These are phyloP conservation scores for Tachycineta bicolor DNA, from an alignment of 2,113 vertebrate genomes.

Conservation along the genomic window DNA sequence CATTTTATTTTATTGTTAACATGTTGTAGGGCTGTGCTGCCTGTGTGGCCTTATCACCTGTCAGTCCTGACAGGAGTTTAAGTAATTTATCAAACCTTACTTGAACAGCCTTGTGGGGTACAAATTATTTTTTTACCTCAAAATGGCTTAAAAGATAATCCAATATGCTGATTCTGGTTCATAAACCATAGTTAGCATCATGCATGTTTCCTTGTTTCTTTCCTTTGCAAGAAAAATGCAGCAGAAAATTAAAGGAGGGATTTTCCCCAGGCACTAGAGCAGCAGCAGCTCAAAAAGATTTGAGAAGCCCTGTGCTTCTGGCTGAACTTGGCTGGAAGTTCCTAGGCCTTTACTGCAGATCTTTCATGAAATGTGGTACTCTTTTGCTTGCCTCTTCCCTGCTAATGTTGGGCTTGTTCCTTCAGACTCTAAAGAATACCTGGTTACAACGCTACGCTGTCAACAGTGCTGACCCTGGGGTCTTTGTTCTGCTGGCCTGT, in stretches of 20 bases:
- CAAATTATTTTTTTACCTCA: background rate
- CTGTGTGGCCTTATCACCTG: background rate
- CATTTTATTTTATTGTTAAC: background rate
- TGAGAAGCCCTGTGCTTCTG: background rate
- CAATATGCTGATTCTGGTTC: background rate
- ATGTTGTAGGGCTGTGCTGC: background rate
- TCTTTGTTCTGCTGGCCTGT: slow-evolving; percentile 93
- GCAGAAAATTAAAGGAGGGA: background rate
- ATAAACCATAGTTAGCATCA: background rate
- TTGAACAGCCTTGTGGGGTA: background rate
- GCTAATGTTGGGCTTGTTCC: background rate
- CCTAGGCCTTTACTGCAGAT: background rate
- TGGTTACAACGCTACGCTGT: slow-evolving; percentile 90
- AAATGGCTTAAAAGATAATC: background rate
- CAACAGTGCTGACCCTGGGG: slow-evolving; percentile 89
- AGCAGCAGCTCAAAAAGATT: background rate
- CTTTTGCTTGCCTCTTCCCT: background rate
- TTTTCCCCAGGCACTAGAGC: background rate
- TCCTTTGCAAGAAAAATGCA: background rate
- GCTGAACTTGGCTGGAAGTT: background rate
- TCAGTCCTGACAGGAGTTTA: background rate
- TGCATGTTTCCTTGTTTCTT: background rate
- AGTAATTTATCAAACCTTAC: background rate
- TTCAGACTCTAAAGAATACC: slow-evolving; percentile 90
- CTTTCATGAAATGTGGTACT: background rate